Percentiles rank a stretch among this genome's conserved stretches.
These are phyloP conservation scores for Lithophane leautieri DNA, from an alignment of 2,888 invertebrate genomes.

Conservation along the genomic window DNA sequence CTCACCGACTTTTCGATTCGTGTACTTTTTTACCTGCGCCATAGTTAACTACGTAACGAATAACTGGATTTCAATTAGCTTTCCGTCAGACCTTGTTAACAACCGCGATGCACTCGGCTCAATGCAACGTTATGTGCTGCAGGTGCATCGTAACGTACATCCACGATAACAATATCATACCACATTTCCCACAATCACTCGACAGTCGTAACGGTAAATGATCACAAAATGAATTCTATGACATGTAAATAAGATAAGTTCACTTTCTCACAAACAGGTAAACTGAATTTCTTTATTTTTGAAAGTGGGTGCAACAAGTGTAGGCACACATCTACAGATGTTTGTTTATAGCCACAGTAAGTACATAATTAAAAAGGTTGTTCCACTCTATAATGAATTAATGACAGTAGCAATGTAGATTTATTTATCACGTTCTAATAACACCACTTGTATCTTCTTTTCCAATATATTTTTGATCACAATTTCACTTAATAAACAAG, in stretches of 20 bases:
- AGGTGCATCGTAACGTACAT: slow-evolving; percentile 87
- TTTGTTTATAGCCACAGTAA: slow-evolving; percentile 73
- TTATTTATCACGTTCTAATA: slow-evolving; percentile 27
- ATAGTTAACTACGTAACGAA: slow-evolving; percentile 76
- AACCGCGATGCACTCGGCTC: slow-evolving; percentile 76
- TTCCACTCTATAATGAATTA: slow-evolving; percentile 71
- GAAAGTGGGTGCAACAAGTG: slow-evolving; percentile 87
- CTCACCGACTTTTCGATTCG: slow-evolving; percentile 74
- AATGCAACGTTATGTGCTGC: slow-evolving; percentile 80
- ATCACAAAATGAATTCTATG: slow-evolving; percentile 75
- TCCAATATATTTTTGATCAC: slow-evolving; percentile 19
- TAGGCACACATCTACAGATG: slow-evolving; percentile 78
- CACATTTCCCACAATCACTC: slow-evolving; percentile 80
- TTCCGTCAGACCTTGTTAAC: slow-evolving; percentile 74
- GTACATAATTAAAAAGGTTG: slow-evolving; percentile 68
- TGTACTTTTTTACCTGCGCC: slow-evolving; percentile 78
- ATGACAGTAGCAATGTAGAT: slow-evolving; percentile 35
- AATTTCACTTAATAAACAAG: slow-evolving; percentile 28
- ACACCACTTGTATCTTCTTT: background rate
- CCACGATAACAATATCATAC: slow-evolving; percentile 77
- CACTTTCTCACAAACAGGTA: slow-evolving; percentile 85
- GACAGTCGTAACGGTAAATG: slow-evolving; percentile 84
- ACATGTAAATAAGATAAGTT: slow-evolving; percentile 78
- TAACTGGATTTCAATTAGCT: slow-evolving; percentile 78
- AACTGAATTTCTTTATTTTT: slow-evolving; percentile 78